Percentiles rank a stretch among this genome's conserved stretches.
These are phyloP conservation scores for Ariolimax columbianus DNA, from an alignment of 2,888 invertebrate genomes.

Conservation along the genomic window DNA sequence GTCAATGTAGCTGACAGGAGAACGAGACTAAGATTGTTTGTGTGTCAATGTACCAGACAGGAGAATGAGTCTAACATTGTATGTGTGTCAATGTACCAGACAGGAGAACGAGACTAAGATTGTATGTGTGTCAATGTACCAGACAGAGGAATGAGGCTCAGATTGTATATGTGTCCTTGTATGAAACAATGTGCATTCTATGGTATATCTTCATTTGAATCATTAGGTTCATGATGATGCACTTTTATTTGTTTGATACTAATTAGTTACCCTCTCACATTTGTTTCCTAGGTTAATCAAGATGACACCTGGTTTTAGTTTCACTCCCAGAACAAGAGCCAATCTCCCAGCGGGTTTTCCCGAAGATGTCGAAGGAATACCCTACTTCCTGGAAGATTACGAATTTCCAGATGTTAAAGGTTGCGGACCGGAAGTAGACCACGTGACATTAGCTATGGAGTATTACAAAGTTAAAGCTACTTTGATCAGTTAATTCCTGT, in stretches of 20 bases:
- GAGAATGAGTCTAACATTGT: too few relatives aligned
- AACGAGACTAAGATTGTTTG: too few relatives aligned
- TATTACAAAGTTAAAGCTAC: slow-evolving; percentile 53
- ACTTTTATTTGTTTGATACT: not conserved
- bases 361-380: slow-evolving; percentile 60
- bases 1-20: too few relatives aligned
- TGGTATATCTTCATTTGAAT: too few relatives aligned
- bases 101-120: too few relatives aligned
- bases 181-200: too few relatives aligned
- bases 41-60: too few relatives aligned
- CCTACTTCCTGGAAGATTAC: slow-evolving; percentile 68
- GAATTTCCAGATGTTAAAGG: slow-evolving; percentile 59
- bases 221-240: too few relatives aligned
- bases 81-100: too few relatives aligned
- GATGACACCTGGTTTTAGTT: slow-evolving; percentile 63
- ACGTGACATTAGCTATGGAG: slow-evolving; percentile 64
- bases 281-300: slow-evolving; percentile 59
- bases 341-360: slow-evolving; percentile 70
- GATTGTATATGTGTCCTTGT: too few relatives aligned
- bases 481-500: not conserved
- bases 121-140: too few relatives aligned
- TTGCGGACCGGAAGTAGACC: slow-evolving; percentile 55
- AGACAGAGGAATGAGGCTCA: too few relatives aligned
- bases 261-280: not conserved
- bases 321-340: slow-evolving; percentile 64